Base-by-base conservation (phyloP, 2,888 invertebrate genomes). In the Iselma pallidipennis region DNA sequence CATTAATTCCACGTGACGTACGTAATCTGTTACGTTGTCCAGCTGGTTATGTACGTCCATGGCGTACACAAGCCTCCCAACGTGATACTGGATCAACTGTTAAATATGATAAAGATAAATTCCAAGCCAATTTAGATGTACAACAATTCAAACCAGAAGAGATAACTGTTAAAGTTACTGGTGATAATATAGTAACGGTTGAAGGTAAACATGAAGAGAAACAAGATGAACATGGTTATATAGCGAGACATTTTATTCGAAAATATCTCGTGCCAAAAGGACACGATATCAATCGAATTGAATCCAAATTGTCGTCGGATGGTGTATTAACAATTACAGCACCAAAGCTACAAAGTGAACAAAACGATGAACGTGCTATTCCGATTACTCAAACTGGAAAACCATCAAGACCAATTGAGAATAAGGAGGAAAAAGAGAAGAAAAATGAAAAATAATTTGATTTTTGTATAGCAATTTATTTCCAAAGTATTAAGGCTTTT, bases 121-220 rank as follows among this genome's bases (percentile, higher is more conserved):
- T 89, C 66, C 88, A 89, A 75, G 88, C 89, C 7, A 87, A 85
- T 71, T 81, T 92, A 71, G 92, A 93, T 75, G 91, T 92, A 0
- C 87, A 89, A 73, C 90, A 92, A 71, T 94, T 92, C 74, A 82
- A 85, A 14, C 92, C 93, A 0, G 87, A 88, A 16, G 93, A 94
- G 79, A 88, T 94, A 26, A 84, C 86, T 9, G 92, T 94, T 19
- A 92, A 91, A 79, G 84, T 68, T 77, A 84, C 89, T 0, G 91
- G 91, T 5, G 87, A 79, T 50, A 76, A 89, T 65, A 85, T 84
- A 57, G 85, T 94, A 23, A 85, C 88, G 53, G 84, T 91, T n/a
- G 91, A 93, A 78, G 93, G 90, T 0, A 91, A 89, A 76, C 93
- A 91, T 75, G 91, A 91, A 72, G 88, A 92, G 65, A 89, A 89